Percentiles rank a stretch among this genome's conserved stretches.
phyloP scores from a whole-genome alignment of 2,888 invertebrate species.

The Pediacus dermestoides region DNA sequence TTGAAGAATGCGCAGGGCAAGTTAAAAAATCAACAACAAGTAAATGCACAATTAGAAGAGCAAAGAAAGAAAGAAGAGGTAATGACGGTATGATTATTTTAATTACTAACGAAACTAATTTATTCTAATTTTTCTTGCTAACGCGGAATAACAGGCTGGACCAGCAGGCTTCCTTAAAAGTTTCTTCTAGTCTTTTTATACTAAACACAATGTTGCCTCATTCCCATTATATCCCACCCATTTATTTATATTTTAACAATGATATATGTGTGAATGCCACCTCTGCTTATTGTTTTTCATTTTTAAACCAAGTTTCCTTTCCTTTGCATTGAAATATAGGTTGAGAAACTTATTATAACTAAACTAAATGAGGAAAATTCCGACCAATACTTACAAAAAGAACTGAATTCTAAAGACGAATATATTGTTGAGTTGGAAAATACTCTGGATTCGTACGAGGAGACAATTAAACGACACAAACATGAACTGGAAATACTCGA shows the following conservation, averaged over 20 bases:
- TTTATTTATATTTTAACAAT: slow-evolving; percentile 11
- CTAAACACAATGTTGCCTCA: slow-evolving; percentile 44
- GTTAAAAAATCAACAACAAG: slow-evolving; percentile 78
- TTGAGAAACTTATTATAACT: slow-evolving; percentile 11
- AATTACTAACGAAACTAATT: slow-evolving; percentile 18
- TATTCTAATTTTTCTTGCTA: slow-evolving; percentile 32
- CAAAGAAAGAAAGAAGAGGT: slow-evolving; percentile 61
- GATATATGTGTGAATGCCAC: no score
- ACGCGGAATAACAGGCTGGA: slow-evolving; percentile 64
- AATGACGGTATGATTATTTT: slow-evolving; percentile 30
- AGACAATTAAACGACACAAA: slow-evolving; percentile 54
- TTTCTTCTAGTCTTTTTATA: slow-evolving; percentile 71
- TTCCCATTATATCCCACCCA: slow-evolving; percentile 29
- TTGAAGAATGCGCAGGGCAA: slow-evolving; percentile 88
- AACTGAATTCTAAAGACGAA: slow-evolving; percentile 30
- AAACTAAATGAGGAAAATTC: slow-evolving; percentile 19
- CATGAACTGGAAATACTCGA: slow-evolving; percentile 40
- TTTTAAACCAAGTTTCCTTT: slow-evolving; percentile 18
- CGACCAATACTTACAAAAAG: slow-evolving; percentile 27
- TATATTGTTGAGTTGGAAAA: slow-evolving; percentile 51
- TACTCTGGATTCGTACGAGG: slow-evolving; percentile 55
- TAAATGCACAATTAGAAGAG: slow-evolving; percentile 67
- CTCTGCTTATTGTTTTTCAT: slow-evolving; percentile 21
- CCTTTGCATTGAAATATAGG: slow-evolving; percentile 23
- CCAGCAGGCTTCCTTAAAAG: slow-evolving; percentile 93